Percentiles rank a stretch among this genome's conserved stretches.
These are phyloP conservation scores for Diglossa brunneiventris DNA, from an alignment of 2,113 vertebrate genomes.

Conservation along the genomic window DNA sequence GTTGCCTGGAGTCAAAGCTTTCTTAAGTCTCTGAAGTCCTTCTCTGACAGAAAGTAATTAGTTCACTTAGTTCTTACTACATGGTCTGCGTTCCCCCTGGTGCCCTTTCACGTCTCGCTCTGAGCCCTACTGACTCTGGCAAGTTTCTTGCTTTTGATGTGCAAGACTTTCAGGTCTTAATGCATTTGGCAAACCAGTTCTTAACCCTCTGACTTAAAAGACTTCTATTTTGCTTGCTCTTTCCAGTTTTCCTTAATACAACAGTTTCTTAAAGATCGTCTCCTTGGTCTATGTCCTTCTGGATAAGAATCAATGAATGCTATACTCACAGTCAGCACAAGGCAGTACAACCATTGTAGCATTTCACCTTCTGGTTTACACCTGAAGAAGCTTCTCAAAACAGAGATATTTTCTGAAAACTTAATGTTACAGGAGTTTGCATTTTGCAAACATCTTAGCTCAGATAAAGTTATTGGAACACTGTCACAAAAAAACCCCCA, in stretches of 20 bases:
- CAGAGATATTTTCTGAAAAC: not conserved
- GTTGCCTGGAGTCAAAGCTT: not conserved
- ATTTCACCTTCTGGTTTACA: not conserved
- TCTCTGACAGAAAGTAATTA: not conserved
- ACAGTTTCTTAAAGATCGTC: not conserved
- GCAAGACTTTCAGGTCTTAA: not conserved
- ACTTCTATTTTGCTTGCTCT: not conserved
- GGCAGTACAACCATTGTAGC: not conserved
- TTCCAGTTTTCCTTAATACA: not conserved
- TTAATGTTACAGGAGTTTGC: not conserved
- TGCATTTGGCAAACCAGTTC: not conserved
- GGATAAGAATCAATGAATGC: not conserved
- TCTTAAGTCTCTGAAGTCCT: not conserved
- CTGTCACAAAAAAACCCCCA: not conserved
- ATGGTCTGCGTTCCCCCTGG: not conserved
- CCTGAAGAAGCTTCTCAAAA: not conserved
- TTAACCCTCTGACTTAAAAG: not conserved
- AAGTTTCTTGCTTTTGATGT: not conserved
- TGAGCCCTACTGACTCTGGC: not conserved
- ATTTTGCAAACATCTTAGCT: not conserved
- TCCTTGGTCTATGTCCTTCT: not conserved
- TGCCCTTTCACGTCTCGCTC: not conserved
- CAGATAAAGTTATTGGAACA: not conserved
- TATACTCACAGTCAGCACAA: not conserved
- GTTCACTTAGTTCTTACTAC: not conserved